Evolutionary conservation across 2,113 vertebrate species (phyloP), one percentile per base, ranked within the genome.

Genomic region (Brachypodius melanocephalos): DNA sequence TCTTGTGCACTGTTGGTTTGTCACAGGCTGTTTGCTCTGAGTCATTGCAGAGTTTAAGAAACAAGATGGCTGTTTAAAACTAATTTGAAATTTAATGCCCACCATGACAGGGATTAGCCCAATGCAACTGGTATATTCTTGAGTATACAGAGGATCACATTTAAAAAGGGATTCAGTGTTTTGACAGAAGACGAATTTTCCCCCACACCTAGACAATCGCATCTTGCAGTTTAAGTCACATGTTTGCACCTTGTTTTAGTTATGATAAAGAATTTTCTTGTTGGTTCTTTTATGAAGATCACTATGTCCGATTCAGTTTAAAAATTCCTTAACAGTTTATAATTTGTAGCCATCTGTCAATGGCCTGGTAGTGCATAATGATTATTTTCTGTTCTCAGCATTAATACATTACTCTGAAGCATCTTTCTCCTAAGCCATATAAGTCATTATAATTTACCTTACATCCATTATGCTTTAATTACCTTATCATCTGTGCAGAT

Each of bases 391-490:
- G 19, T 76, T 96, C 66, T 83, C 32, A 36, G 9, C 58, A 76
- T 68, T 73, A 82, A 65, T 63, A 57, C 1, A 1, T 80, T 90
- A 45, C 61, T 86, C 78, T 2, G 12, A 94, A 88, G 49, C 34
- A n/a, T 80, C 68, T 52, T 95, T 92, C 83, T 91, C 21, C 73
- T 89, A 67, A 72, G 14, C 12, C 34, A 51, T 63, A 73, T 26
- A 51, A 76, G 93, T 77, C 75, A 90, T 51, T 89, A 46, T 55
- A 85, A 85, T 91, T 95, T 93, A 83, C 14, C 20, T 49, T 90
- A 29, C 18, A 54, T 88, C 75, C 75, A 89, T 88, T 93, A 62
- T 79, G 43, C 36, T 93, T 93, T 85, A 94, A 92, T 94, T 96
- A 65, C 52, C 78, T 58, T 38, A 79, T 94, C 75, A 89, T 90